Percentiles rank a stretch among this genome's conserved stretches.
Evolutionary conservation across 1,140 invertebrate species (phyloP).

Genomic region (Conus betulinus): DNA sequence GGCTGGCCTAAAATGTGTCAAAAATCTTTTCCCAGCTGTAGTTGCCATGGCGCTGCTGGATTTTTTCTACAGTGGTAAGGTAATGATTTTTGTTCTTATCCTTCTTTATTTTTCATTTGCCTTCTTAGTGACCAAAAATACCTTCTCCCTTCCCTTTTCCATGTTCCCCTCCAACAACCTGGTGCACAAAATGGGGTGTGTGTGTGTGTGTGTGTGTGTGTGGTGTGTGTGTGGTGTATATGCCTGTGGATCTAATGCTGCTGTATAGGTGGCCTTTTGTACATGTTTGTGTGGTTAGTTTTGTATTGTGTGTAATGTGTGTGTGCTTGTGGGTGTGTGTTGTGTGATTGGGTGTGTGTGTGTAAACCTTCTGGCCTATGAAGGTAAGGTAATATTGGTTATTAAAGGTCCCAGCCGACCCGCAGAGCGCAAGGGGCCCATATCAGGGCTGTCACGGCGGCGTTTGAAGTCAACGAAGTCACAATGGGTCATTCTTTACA

Average conservation of each 20-base stretch:
- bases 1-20: conserved; percentile 7
- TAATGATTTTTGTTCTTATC: background rate
- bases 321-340: background rate
- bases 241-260: background rate
- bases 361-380: no score
- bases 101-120: background rate
- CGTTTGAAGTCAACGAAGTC: no score
- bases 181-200: background rate
- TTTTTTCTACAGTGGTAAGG: conserved; percentile 24
- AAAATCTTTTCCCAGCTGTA: background rate
- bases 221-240: no score
- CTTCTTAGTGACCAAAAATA: no score
- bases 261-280: background rate
- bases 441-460: no score
- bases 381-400: no score
- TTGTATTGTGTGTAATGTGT: background rate
- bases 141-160: no score
- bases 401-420: no score
- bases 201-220: conserved; percentile 9
- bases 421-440: no score
- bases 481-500: no score
- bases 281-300: background rate
- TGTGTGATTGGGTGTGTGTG: no score
- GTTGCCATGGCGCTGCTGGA: background rate
- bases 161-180: no score